Evolutionary conservation across 2,797 vertebrate species (phyloP), one percentile per base, ranked within the genome.

Genomic region (Semotilus atromaculatus): DNA sequence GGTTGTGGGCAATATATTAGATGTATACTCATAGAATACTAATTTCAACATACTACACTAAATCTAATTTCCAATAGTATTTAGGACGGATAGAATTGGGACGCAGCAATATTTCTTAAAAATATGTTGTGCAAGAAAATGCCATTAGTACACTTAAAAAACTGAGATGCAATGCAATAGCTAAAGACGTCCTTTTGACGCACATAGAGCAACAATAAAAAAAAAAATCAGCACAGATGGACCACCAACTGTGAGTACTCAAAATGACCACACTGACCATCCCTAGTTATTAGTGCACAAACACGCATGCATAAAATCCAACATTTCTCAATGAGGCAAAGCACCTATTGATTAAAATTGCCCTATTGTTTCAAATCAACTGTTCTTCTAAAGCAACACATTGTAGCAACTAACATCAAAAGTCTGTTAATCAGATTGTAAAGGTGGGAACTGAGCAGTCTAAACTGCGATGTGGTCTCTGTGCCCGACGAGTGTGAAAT

Each of bases 281-380:
- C 67, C 51, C 67, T 36, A 11, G 13, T 60, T 34, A 38, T 40
- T 58, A 45, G 23, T 34, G 64, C n/a, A 34, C 70, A 58, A 34
- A 83, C 34, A 43, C 51, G 5, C 51, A 58, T 31, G 36, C 67
- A 31, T 31, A 43, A 36, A 62, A 48, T 62, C 55, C 81, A 82
- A 48, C 40, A 18, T 82, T 73, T 82, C 81, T 73, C 71, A 82
- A 75, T 82, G 58, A 74, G 55, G 70, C 81, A 73, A 74, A 82
- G 10, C 81, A 11, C 66, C 31, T n/a, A 82, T 75, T 82, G 71
- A 82, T 82, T 82, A 82, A 75, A 82, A 82, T 66, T 74, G 58
- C 40, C 31, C 34, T 73, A 7, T 75, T 82, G 75, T 82, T 75
- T 82, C 3, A 64, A 78, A 85, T 43, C 51, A 62, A 64, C 2